Evolutionary conservation across 2,113 vertebrate genomes (phyloP), one percentile per base, ranked within the genome.

Genomic region (Eulacestoma nigropectus): DNA sequence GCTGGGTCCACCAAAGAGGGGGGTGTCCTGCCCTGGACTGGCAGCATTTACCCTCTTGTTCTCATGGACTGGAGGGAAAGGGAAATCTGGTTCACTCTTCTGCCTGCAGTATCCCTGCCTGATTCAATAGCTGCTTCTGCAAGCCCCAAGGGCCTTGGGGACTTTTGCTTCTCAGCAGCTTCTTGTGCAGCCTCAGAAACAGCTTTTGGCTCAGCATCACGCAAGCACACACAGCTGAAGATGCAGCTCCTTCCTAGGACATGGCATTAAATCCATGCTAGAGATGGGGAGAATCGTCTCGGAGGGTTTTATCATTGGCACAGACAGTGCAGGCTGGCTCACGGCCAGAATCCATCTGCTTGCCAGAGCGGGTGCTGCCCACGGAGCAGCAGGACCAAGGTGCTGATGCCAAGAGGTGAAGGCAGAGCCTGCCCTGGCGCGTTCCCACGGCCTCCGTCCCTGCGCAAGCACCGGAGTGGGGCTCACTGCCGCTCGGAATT

Each of bases 171-270:
- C 41, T 15, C 62, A 39, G 86, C 57, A 79, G 82, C 65, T 75
- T 60, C 76, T 96, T 41, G 53, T 11, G 12, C 81, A 46, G 93
- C 62, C 64, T 87, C 84, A 47, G 81, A 67, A 94, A 17, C 35
- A 20, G 41, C 64, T 77, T 65, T 50, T 70, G 85, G 55, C 90
- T 84, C 68, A 16, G 39, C 55, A 11, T 73, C 46, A 4, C 1
- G 4, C 67, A 4, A 6, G 62, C 29, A 5, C 4, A 6, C 52
- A 0, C 3, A 3, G 85, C 85, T 26, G 79, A 76, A 62, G 82
- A 68, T n/a, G 79, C 9, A 0, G 37, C 85, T 90, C 3, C 0
- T 35, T 79, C 56, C 1, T 9, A 16, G 72, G 32, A 9, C 9
- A 2, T 5, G 55, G 50, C 59, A 11, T 42, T 50, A n/a, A 60